Percentiles rank a stretch among this genome's conserved stretches.
Evolutionary conservation across 2,797 vertebrate genomes (phyloP).

Genomic region (Nasua narica): DNA sequence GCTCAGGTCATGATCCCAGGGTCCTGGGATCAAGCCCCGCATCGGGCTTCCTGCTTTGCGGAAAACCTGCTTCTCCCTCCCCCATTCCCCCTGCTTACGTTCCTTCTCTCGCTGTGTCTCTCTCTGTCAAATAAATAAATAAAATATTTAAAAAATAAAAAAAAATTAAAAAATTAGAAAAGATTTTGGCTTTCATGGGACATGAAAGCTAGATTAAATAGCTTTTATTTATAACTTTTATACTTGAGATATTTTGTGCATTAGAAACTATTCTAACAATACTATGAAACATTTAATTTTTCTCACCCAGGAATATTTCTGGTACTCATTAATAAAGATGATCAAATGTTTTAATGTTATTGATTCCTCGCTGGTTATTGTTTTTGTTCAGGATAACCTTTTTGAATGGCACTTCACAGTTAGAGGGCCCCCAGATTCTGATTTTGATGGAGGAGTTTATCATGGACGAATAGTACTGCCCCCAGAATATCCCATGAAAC

Average conservation of each 20-base stretch:
- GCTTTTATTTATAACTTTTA: constrained; percentile 36
- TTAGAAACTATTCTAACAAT: constrained; percentile 36
- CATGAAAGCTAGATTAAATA: constrained; percentile 22
- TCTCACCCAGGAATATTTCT: background rate
- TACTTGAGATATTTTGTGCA: background rate
- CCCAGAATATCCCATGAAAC: constrained; percentile 99
- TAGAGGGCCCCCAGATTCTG: constrained; percentile 96
- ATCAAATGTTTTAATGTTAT: background rate
- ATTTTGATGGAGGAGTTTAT: constrained; percentile 97
- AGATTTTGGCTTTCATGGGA: background rate
- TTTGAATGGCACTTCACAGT: constrained; percentile 99
- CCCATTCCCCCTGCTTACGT: too few species aligned
- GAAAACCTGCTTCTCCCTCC: too few species aligned
- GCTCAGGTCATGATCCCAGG: too few species aligned
- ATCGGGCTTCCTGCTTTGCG: too few species aligned
- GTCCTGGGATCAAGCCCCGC: too few species aligned
- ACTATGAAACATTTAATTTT: constrained; percentile 34
- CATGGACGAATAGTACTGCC: constrained; percentile 97
- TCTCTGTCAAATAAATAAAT: too few species aligned
- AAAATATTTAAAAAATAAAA: background rate
- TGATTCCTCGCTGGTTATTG: constrained; percentile 9
- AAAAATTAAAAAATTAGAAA: background rate
- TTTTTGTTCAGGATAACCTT: constrained; percentile 92
- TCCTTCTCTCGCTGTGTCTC: too few species aligned
- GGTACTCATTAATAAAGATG: constrained; percentile 6